Base-by-base conservation (phyloP, 2,888 invertebrate genomes). In the Aspidapion aeneum region DNA sequence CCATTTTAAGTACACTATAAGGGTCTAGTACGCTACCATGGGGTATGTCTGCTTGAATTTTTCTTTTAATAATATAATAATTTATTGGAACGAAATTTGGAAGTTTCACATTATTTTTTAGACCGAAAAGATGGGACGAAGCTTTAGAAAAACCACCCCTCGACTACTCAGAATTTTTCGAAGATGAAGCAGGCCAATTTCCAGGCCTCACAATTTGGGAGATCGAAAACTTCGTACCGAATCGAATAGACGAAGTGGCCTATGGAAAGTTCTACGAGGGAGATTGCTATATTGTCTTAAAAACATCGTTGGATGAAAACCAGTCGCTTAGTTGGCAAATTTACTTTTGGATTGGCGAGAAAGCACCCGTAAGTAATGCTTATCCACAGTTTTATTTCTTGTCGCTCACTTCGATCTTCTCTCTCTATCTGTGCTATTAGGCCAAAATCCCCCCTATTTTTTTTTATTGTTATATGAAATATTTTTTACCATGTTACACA, bases 211-310 rank as follows among this genome's bases (percentile, higher is more conserved):
- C 93, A 21, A 91, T 98, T 65, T 99, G 98, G 98, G 99, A 99
- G 83, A 99, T 99, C 66, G 99, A 99, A 80, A 99, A 99, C 81
- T 99, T 99, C 80, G 83, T 98, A 68, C 99, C 99, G 0, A 96
- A 96, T 76, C 90, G 91, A 73, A 90, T 99, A 54, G 94, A 94
- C 60, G 94, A 94, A 85, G 95, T 91, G 3, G 90, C 95, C 0
- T 93, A 96, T 77, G 98, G 98, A 1, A 98, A 98, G 80, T 99
- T 99, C 82, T 99, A 98, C 77, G 97, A 98, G 81, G 98, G 94
- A 2, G 99, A 99, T 79, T 98, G 98, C 79, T 99, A 99, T 80
- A 98, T 99, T 72, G 86, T 99, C 55, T 81, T 98, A 63, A 94
- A 96, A 80, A 98, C 98, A 0, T 85, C 83, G 50, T 80, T 90